A percentile compares a stretch with the other conserved stretches of the same genome.
Conservation (phyloP, 2,797 vertebrate species). For the Ciconia nigra region DNA sequence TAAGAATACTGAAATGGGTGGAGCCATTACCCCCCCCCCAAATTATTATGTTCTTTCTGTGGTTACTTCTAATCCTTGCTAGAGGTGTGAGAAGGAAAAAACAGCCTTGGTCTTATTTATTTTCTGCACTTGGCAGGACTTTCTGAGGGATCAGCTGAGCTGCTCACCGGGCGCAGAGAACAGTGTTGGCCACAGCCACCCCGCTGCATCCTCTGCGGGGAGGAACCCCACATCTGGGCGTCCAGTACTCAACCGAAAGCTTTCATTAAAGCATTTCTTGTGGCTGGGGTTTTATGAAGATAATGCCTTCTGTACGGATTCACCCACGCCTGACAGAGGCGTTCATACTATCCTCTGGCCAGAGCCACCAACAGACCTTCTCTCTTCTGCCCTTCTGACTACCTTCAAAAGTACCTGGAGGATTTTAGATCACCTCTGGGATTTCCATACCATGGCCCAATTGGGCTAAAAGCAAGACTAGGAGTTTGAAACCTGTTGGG, state of each 20-base stretch:
- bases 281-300: background rate
- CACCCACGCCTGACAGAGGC: fast-evolving
- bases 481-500: background rate
- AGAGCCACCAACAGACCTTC: background rate
- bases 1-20: background rate
- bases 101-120: background rate
- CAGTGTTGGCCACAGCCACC: background rate
- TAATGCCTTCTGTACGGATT: background rate
- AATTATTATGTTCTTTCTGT: background rate
- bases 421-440: background rate
- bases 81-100: background rate
- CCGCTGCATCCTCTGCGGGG: fast-evolving
- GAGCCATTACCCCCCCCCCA: background rate
- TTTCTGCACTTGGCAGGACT: background rate
- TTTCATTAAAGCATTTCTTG: background rate
- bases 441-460: background rate
- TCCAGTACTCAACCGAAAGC: background rate
- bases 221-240: background rate
- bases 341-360: background rate
- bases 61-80: background rate
- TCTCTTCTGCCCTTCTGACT: background rate
- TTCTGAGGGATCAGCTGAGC: background rate
- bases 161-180: background rate
- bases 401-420: background rate
- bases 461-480: background rate